Evolutionary conservation across 1,140 invertebrate genomes (phyloP).

Genomic region (Heterodera schachtii): DNA sequence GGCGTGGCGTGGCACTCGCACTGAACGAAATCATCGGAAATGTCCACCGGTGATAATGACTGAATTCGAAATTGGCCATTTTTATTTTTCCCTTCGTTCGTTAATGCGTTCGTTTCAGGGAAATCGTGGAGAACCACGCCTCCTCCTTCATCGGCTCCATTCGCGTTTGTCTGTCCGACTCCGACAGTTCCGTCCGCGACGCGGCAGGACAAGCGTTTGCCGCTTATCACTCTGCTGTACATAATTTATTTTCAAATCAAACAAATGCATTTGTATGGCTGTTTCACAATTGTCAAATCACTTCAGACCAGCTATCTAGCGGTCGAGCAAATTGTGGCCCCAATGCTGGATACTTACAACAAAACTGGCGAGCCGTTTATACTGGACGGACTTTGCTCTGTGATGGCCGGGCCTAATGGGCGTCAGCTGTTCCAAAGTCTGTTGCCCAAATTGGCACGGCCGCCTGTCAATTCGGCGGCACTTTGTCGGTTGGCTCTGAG

Average conservation of each 20-base stretch:
- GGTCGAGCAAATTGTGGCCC: constrained; percentile 93
- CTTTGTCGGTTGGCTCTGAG: constrained; percentile 88
- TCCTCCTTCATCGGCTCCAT: constrained; percentile 92
- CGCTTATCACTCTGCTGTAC: constrained; percentile 75
- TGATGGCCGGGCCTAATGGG: constrained; percentile 76
- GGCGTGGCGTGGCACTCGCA: constrained; percentile 94
- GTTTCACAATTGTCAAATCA: not conserved
- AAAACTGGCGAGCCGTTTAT: constrained; percentile 70
- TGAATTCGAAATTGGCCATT: constrained; percentile 68
- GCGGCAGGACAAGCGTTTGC: constrained; percentile 96
- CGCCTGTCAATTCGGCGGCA: constrained; percentile 85
- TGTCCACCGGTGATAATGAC: constrained; percentile 84
- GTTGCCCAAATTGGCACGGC: constrained; percentile 76
- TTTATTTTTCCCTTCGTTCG: not conserved
- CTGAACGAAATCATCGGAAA: constrained; percentile 96
- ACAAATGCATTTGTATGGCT: not conserved
- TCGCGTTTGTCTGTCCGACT: constrained; percentile 40
- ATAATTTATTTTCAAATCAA: not conserved
- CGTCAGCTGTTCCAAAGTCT: constrained; percentile 90
- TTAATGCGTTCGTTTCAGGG: not conserved
- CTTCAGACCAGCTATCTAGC: constrained; percentile 76
- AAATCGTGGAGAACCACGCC: constrained; percentile 76
- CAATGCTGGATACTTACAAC: constrained; percentile 80
- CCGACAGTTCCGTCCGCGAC: constrained; percentile 75
- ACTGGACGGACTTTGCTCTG: constrained; percentile 45